Evolutionary conservation across 2,797 vertebrate species (phyloP).

Genomic region (Poecilia velifera): DNA sequence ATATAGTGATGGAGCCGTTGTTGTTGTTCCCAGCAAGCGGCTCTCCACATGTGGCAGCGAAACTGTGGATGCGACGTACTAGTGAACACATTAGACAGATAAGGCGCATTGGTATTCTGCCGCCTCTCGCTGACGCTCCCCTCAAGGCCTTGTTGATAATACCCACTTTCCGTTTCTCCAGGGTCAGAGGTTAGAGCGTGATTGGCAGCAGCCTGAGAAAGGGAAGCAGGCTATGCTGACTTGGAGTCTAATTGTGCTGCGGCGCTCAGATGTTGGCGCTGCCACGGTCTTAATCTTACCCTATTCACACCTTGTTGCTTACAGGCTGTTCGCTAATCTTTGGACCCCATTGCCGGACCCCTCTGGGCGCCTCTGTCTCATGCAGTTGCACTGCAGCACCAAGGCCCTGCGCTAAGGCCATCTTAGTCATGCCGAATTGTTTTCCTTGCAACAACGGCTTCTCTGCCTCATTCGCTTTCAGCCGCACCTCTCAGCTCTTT

Average conservation of each 20-base stretch:
- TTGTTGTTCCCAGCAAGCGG: conserved; percentile 27
- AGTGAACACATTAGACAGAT: conserved; percentile 62
- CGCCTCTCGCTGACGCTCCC: conserved; percentile 28
- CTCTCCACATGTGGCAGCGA: conserved; percentile 28
- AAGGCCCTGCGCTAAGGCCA: conserved; percentile 16
- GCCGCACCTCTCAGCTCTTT: conserved; percentile 49
- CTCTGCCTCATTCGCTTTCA: conserved; percentile 57
- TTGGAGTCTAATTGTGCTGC: conserved; percentile 69
- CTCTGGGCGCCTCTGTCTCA: conserved; percentile 20
- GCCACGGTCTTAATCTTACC: conserved; percentile 41
- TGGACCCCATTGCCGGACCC: conserved; percentile 47
- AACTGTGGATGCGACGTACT: conserved; percentile 40
- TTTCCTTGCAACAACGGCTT: conserved; percentile 35
- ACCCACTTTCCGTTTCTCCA: conserved; percentile 38
- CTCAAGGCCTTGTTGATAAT: conserved; percentile 58
- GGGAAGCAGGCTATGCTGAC: conserved; percentile 67
- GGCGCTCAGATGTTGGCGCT: conserved; percentile 22
- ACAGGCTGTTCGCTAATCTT: conserved; percentile 63
- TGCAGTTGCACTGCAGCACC: conserved; percentile 37
- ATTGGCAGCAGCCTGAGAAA: conserved; percentile 72
- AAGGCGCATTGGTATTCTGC: conserved; percentile 73
- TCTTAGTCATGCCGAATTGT: conserved; percentile 49
- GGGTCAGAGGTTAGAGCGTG: conserved; percentile 70
- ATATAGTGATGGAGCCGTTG: conserved; percentile 57
- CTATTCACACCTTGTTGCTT: conserved; percentile 30